Evolutionary conservation across 2,888 invertebrate genomes (phyloP).

Genomic region (Scaptomyza tumidula): DNA sequence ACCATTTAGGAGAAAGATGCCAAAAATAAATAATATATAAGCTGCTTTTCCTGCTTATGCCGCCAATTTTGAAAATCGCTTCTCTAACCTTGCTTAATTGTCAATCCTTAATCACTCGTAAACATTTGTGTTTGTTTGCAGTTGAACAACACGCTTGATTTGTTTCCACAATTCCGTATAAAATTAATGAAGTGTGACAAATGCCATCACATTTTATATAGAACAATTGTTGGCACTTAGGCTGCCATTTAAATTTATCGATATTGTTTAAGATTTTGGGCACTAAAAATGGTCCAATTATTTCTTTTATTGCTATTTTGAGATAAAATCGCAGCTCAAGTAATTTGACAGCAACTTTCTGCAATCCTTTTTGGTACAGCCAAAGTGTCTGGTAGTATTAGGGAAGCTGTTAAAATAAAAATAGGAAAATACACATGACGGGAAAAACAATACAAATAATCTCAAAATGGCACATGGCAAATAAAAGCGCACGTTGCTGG

Average conservation of each 20-base stretch:
- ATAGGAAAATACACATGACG: slow-evolving; percentile 12
- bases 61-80: not conserved
- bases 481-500: slow-evolving; percentile 55
- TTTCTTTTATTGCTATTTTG: slow-evolving; percentile 6
- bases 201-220: slow-evolving; percentile 31
- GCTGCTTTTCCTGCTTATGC: not conserved
- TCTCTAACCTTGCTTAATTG: not conserved
- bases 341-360: slow-evolving; percentile 8
- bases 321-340: slow-evolving; percentile 13
- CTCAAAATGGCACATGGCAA: slow-evolving; percentile 62
- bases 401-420: slow-evolving; percentile 13
- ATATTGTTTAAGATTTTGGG: not conserved
- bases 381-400: slow-evolving; percentile 43
- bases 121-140: slow-evolving; percentile 14
- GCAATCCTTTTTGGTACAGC: slow-evolving; percentile 23
- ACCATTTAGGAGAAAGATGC: not conserved
- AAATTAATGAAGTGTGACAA: slow-evolving; percentile 47
- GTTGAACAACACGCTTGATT: slow-evolving; percentile 38
- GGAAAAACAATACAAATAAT: slow-evolving; percentile 67
- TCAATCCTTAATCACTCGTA: not conserved
- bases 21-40: not conserved
- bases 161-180: slow-evolving; percentile 18
- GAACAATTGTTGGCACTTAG: slow-evolving; percentile 9
- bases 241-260: slow-evolving; percentile 31
- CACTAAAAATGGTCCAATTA: slow-evolving; percentile 23